Evolutionary conservation across 2,113 vertebrate species (phyloP).

Genomic region (Hymenochirus boettgeri): DNA sequence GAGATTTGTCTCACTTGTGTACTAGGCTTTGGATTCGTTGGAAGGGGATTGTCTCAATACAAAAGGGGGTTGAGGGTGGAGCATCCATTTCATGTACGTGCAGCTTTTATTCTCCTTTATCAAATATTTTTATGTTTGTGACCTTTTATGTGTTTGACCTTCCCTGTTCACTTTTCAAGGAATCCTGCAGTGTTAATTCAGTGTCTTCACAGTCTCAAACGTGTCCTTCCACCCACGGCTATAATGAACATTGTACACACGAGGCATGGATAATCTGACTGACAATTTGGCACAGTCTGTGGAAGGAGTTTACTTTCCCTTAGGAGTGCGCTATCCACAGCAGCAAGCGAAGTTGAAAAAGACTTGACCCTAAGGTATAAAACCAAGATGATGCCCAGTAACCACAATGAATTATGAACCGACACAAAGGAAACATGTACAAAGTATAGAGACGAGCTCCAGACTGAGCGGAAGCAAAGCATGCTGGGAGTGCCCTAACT

Average conservation of each 20-base stretch:
- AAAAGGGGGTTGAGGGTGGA: too few species aligned
- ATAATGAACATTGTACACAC: conserved; percentile 56
- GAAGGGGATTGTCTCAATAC: too few species aligned
- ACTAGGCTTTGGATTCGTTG: too few species aligned
- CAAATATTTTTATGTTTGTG: neutral
- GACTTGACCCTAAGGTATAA: conserved; percentile 37
- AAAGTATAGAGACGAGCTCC: conserved; percentile 60
- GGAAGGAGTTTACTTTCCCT: conserved; percentile 69
- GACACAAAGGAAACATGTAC: conserved; percentile 51
- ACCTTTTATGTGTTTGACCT: neutral
- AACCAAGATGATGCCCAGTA: conserved; percentile 38
- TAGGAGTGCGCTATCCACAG: conserved; percentile 53
- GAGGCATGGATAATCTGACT: conserved; percentile 42
- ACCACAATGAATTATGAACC: conserved; percentile 34
- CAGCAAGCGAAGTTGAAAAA: conserved; percentile 51
- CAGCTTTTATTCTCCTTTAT: neutral
- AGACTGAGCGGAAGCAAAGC: conserved; percentile 58
- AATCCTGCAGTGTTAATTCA: conserved; percentile 66
- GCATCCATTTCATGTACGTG: too few species aligned
- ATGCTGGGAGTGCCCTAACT: conserved; percentile 53
- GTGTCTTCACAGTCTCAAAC: conserved; percentile 72
- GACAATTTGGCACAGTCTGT: conserved; percentile 58
- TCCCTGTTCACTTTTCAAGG: conserved; percentile 54
- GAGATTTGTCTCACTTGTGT: too few species aligned
- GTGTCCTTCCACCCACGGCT: conserved; percentile 69